phyloP scores from a whole-genome alignment of 2,797 vertebrate genomes.

The Heliangelus exortis region DNA sequence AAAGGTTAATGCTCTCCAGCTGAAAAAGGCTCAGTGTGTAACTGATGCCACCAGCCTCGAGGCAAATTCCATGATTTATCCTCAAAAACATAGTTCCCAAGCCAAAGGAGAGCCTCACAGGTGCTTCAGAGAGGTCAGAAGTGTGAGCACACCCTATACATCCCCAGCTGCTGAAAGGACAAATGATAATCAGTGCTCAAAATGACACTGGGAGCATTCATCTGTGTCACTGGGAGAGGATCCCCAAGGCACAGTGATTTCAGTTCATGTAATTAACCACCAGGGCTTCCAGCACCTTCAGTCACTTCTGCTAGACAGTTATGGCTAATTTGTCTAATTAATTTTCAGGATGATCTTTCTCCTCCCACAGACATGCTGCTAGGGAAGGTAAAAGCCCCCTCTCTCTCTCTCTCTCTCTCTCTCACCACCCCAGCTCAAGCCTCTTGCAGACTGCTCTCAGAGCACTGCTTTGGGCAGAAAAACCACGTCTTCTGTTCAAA shows the following conservation, averaged over 20 bases:
- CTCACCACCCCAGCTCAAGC: not conserved
- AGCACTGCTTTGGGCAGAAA: not conserved
- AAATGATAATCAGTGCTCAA: not conserved
- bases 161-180: not conserved
- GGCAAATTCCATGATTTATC: not conserved
- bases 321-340: not conserved
- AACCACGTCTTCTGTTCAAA: not conserved
- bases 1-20: not conserved
- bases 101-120: not conserved
- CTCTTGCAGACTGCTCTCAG: not conserved
- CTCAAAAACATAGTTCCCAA: not conserved
- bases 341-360: not conserved
- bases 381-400: not conserved
- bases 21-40: not conserved
- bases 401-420: too few relatives aligned
- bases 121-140: not conserved
- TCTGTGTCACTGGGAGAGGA: not conserved
- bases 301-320: not conserved
- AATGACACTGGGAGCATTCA: not conserved
- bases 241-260: not conserved
- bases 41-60: not conserved
- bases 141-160: not conserved
- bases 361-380: not conserved
- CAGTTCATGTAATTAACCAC: not conserved
- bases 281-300: not conserved